Evolutionary conservation across 2,888 invertebrate genomes (phyloP), one percentile per base, ranked within the genome.

Genomic region (Rhimphoctona megacephalus): DNA sequence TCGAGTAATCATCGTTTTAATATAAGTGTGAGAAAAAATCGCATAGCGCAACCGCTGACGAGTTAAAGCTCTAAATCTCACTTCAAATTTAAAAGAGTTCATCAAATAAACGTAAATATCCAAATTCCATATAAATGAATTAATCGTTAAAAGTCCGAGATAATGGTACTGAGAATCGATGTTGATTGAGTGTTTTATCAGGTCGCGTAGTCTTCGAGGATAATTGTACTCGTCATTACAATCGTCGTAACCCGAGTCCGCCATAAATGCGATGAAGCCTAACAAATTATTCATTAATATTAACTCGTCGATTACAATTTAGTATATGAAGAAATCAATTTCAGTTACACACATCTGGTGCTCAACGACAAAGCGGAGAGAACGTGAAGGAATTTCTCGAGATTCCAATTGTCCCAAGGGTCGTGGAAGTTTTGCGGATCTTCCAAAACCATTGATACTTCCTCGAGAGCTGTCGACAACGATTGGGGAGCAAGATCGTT

Each of bases 231-330:
- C 93, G 1, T 89, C 90, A 39, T 76, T 86, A 7, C 87, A 86
- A 11, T 79, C 84, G 43, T 90, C 90, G 36, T 90, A 89, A 2
- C 85, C 87, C 49, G 87, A 39, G 64, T 91, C 85, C 17, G 88
- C 85, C 90, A 93, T 91, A 83, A 94, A 93, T 30, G 92, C 91
- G 33, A 90, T 88, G 36, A 93, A 93, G 88, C 94, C 94, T 94
- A 73, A 14, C 17, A 2, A 61, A 17, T 9, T 6, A 30, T 61
- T 17, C 17, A 30, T 61, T 14, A 17, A 61, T 30, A 30, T 61
- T 30, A 30, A 30, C 17, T 61, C 25, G 14, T 30, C 6, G 1
- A 30, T 54, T 0, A 22, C 54, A 1, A 73, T 30, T 9, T 1
- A 73, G n/a, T 33, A 30, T 1, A 22, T 5, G 30, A 43, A 11